A percentile compares a stretch with the other conserved stretches of the same genome.
These are phyloP conservation scores for Pseudopleuronectes americanus DNA, from an alignment of 2,797 vertebrate species.

Conservation along the genomic window DNA sequence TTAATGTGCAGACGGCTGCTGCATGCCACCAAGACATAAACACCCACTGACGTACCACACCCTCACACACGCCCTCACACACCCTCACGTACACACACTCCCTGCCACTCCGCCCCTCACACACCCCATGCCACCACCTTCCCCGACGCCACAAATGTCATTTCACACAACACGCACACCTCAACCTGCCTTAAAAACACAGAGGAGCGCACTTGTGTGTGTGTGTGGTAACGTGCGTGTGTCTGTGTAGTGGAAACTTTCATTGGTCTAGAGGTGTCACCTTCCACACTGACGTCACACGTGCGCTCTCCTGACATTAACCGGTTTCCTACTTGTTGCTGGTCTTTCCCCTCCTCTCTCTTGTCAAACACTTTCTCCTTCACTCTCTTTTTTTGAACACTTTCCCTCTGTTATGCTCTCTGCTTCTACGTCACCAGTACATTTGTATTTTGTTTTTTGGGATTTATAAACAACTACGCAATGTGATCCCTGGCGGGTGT, in stretches of 20 bases:
- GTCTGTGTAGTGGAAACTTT: conserved; percentile 76
- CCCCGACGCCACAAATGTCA: conserved; percentile 63
- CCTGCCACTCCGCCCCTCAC: conserved; percentile 49
- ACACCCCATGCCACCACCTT: conserved; percentile 59
- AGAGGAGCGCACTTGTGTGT: conserved; percentile 47
- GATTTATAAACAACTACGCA: not conserved
- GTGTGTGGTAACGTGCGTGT: conserved; percentile 36
- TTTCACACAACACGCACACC: conserved; percentile 36
- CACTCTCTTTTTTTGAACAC: conserved; percentile 3
- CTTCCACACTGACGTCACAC: conserved; percentile 68
- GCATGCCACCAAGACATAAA: conserved; percentile 62
- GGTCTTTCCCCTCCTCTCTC: conserved; percentile 43
- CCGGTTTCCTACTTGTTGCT: conserved; percentile 65
- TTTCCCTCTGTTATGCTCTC: conserved; percentile 9
- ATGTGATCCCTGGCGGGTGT: not conserved
- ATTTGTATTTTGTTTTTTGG: not conserved
- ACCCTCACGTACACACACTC: conserved; percentile 32
- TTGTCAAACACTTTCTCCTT: conserved; percentile 35
- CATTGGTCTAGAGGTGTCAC: conserved; percentile 75
- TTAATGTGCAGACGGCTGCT: conserved; percentile 69
- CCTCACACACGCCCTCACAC: conserved; percentile 36
- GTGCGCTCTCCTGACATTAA: conserved; percentile 69
- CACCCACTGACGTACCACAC: conserved; percentile 64
- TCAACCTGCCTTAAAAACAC: conserved; percentile 64
- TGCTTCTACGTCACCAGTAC: not conserved